Conservation (phyloP, 1,140 invertebrate species). For the Drosophila lowei region DNA sequence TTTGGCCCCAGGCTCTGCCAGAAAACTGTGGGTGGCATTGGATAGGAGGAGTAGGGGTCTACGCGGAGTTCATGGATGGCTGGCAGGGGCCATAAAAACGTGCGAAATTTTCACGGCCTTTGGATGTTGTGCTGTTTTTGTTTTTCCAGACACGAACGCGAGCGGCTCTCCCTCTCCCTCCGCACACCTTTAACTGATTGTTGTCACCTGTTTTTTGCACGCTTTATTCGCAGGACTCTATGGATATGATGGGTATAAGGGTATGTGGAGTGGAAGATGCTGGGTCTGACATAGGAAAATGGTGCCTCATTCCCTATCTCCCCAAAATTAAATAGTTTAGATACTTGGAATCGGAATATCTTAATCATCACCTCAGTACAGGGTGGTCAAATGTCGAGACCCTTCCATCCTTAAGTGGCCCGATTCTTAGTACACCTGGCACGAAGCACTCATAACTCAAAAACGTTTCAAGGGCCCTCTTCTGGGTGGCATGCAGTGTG, state of each 20-base stretch:
- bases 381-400: conserved; percentile 7
- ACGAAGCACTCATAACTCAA: conserved; percentile 75
- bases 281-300: too few species aligned
- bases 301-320: too few species aligned
- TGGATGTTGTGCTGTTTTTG: conserved; percentile 56
- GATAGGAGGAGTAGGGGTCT: background rate
- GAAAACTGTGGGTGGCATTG: background rate
- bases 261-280: conserved; percentile 1
- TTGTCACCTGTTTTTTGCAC: conserved; percentile 71
- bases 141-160: conserved; percentile 52
- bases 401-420: too few species aligned
- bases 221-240: conserved; percentile 7
- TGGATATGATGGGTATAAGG: background rate
- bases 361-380: background rate
- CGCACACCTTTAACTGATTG: conserved; percentile 52
- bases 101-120: conserved; percentile 79
- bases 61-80: conserved; percentile 7
- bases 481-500: conserved; percentile 18
- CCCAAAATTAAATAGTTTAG: too few species aligned
- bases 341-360: too few species aligned
- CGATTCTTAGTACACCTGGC: conserved; percentile 69
- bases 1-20: background rate
- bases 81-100: conserved; percentile 65
- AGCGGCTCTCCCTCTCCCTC: background rate
- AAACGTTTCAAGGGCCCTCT: conserved; percentile 41